Conservation (phyloP, 2,888 invertebrate genomes). For the Syritta pipiens region DNA sequence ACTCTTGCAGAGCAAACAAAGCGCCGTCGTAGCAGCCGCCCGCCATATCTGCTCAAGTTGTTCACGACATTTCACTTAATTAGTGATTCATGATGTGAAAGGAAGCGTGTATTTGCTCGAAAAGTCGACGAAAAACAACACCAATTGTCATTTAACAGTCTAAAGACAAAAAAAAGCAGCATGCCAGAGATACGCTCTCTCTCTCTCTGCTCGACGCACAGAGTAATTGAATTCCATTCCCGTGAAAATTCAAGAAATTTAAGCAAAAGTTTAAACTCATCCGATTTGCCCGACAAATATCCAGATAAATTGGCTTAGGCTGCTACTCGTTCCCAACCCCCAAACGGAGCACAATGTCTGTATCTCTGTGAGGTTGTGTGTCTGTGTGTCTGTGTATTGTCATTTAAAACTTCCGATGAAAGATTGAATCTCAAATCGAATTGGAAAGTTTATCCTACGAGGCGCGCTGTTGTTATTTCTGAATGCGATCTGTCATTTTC, state of each 20-base stretch:
- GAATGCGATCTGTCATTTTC: slow-evolving; percentile 13
- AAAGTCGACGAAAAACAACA: too few species aligned
- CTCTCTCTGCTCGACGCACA: neutral
- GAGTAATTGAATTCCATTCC: neutral
- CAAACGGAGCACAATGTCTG: neutral
- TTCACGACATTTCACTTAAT: slow-evolving; percentile 19
- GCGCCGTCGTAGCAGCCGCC: neutral
- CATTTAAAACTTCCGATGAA: slow-evolving; percentile 28
- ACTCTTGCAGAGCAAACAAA: neutral
- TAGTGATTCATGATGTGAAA: slow-evolving; percentile 14
- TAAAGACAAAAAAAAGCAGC: too few species aligned
- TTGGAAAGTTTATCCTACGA: slow-evolving; percentile 5
- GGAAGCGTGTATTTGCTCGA: neutral
- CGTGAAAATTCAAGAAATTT: neutral
- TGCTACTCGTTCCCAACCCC: neutral
- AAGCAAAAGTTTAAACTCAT: neutral
- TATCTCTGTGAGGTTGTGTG: neutral
- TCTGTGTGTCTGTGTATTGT: neutral
- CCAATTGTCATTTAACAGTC: too few species aligned
- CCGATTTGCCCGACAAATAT: too few species aligned
- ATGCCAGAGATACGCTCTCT: too few species aligned
- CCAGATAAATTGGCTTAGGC: slow-evolving; percentile 8
- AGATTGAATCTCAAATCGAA: slow-evolving; percentile 28
- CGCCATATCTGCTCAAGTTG: neutral
- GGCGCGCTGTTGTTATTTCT: too few species aligned